Evolutionary conservation across 2,888 invertebrate species (phyloP), one percentile per base, ranked within the genome.

Genomic region (Ferrisia virgata): DNA sequence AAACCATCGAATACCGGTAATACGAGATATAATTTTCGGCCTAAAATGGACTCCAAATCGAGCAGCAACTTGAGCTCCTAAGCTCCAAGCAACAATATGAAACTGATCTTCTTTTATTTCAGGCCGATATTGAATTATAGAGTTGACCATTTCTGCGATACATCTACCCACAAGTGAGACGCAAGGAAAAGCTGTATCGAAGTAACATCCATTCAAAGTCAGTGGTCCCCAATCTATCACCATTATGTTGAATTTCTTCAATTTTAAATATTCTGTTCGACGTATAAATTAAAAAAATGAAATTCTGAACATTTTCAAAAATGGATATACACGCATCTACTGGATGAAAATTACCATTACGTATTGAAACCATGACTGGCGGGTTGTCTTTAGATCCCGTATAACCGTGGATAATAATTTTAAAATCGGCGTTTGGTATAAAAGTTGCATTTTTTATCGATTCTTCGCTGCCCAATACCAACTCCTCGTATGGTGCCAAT

Each of bases 61-160:
- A 0, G 92, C 92, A 0, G 92, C 91, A 0, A 90, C 89, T 85
- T 93, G 93, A 0, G 90, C 92, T 0, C 93, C 93, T 15, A 93
- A 89, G 87, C 93, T 93, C 87, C 92, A 93, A 0, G 93, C 93
- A 76, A 93, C 90, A 0, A 92, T 87, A 86, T 93, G 93, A 80
- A 93, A 89, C 78, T 87, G 87, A 0, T 89, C 86, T n/a, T 91
- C 87, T 5, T 69, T 64, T 0, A 87, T 85, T 47, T 92, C 90
- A 0, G 88, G 87, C 1, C 85, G 84, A 2, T 79, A 36, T 76
- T 88, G 87, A 11, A 92, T 89, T 78, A 93, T 87, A 39, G 88
- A 87, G 85, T 92, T 91, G 0, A 93, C 89, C 4, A 93, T 87
- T 86, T 91, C 90, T 0, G 91, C 92, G 0, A 90, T 88, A 86